phyloP scores from a whole-genome alignment of 2,113 vertebrate genomes.

The Mormoops blainvillei region DNA sequence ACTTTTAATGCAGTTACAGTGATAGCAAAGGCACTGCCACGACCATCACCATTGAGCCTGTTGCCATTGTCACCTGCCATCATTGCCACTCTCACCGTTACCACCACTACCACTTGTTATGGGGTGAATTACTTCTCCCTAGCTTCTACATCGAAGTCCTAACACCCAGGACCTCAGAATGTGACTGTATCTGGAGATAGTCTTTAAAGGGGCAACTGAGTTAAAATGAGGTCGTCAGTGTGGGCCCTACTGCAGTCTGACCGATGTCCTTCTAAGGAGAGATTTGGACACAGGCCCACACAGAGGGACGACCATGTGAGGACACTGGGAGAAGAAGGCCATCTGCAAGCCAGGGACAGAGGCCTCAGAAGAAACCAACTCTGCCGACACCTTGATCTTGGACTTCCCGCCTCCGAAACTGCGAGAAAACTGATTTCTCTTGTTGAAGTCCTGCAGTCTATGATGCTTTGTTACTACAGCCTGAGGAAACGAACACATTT shows the following conservation, averaged over 20 bases:
- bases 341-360: background rate
- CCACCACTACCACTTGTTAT: rapidly evolving
- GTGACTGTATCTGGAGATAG: background rate
- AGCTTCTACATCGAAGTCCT: rapidly evolving
- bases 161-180: background rate
- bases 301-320: rapidly evolving
- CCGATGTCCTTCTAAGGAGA: background rate
- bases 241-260: rapidly evolving
- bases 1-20: background rate
- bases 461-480: rapidly evolving
- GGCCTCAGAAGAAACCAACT: background rate
- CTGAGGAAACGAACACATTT: rapidly evolving
- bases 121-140: no score
- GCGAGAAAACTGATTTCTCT: background rate
- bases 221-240: background rate
- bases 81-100: rapidly evolving
- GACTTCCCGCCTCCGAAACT: rapidly evolving
- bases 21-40: rapidly evolving
- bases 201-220: background rate
- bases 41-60: background rate
- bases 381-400: rapidly evolving
- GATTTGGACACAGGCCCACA: rapidly evolving
- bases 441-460: background rate
- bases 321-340: rapidly evolving
- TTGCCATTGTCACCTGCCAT: no score